These are phyloP conservation scores for Aricia artaxerxes DNA, from an alignment of 2,888 invertebrate species.

Conservation along the genomic window DNA sequence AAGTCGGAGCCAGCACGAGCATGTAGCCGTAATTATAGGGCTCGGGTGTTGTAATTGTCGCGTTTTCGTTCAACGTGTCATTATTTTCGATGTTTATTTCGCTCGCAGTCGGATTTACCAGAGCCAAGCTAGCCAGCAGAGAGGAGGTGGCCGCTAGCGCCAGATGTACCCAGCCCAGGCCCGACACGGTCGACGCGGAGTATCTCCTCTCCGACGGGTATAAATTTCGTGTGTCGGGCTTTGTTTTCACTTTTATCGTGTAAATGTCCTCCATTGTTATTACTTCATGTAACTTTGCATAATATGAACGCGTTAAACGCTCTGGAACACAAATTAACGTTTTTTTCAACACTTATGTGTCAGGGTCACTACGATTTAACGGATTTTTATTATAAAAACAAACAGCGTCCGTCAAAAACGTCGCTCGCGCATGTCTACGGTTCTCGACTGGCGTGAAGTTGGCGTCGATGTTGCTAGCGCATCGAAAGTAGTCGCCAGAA, in stretches of 20 bases:
- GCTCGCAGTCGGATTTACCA: constrained; percentile 58
- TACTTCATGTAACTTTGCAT: constrained; percentile 46
- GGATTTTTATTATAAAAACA: constrained; percentile 40
- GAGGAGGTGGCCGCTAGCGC: constrained; percentile 81
- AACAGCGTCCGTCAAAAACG: constrained; percentile 34
- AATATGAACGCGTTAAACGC: constrained; percentile 27
- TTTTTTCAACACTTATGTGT: constrained; percentile 37
- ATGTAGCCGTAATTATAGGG: constrained; percentile 51
- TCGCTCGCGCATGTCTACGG: constrained; percentile 46
- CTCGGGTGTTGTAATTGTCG: constrained; percentile 38
- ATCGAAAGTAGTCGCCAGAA: not conserved
- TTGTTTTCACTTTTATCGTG: constrained; percentile 83
- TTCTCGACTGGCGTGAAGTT: constrained; percentile 48
- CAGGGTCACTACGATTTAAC: constrained; percentile 42
- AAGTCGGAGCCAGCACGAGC: constrained; percentile 71
- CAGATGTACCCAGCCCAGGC: constrained; percentile 82
- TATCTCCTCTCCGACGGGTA: constrained; percentile 85
- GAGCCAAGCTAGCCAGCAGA: constrained; percentile 78
- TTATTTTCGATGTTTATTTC: constrained; percentile 39
- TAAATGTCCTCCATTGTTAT: constrained; percentile 83
- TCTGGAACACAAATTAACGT: constrained; percentile 30
- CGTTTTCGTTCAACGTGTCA: constrained; percentile 40
- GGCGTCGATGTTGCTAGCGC: constrained; percentile 32
- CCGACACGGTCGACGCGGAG: constrained; percentile 84
- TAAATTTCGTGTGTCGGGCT: constrained; percentile 78